Evolutionary conservation across 2,113 vertebrate genomes (phyloP), one percentile per base, ranked within the genome.

Genomic region (Catharus fuscescens): DNA sequence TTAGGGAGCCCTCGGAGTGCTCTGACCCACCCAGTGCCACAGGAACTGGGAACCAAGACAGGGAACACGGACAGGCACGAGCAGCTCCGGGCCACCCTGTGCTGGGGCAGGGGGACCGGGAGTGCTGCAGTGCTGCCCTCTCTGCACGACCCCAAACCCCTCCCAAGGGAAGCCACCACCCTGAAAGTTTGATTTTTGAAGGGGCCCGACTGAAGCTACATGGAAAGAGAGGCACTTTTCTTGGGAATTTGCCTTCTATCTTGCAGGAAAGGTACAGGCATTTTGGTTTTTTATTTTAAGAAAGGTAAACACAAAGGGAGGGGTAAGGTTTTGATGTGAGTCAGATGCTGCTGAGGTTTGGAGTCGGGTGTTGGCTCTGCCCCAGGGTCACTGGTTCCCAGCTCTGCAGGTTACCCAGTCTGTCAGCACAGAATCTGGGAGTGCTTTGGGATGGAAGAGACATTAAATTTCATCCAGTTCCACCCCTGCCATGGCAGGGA

Each of bases 311-410:
- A 5, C 40, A 47, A 44, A 53, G 44, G 19, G 18, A 34, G 10
- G 9, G 14, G 11, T 2, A 4, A 0, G 0, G 26, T 45, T 74
- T 66, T 4, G 4, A 4, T 16, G n/a, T 0, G 4, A 52, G 24
- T 34, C 0, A 10, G 45, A 6, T 0, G 0, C 66, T 74, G 56
- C 47, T 42, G 60, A 52, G 69, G 5, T 89, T 23, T 71, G 92
- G 60, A 54, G 9, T n/a, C 14, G 20, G 32, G 16, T 25, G 4
- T 34, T 24, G 40, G 32, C 44, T 86, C 61, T 50, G 7, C 34
- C 80, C 59, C 25, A 10, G 56, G 19, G 36, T 26, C 78, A 5
- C 24, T 9, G 12, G 16, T 29, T 47, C 21, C 19, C 0, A 0
- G 45, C 70, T 44, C 60, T 7, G 2, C 16, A 24, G 44, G 34